A percentile compares a stretch with the other conserved stretches of the same genome.
Evolutionary conservation across 2,113 vertebrate species (phyloP).

Genomic region (Atlantisia rogersi): DNA sequence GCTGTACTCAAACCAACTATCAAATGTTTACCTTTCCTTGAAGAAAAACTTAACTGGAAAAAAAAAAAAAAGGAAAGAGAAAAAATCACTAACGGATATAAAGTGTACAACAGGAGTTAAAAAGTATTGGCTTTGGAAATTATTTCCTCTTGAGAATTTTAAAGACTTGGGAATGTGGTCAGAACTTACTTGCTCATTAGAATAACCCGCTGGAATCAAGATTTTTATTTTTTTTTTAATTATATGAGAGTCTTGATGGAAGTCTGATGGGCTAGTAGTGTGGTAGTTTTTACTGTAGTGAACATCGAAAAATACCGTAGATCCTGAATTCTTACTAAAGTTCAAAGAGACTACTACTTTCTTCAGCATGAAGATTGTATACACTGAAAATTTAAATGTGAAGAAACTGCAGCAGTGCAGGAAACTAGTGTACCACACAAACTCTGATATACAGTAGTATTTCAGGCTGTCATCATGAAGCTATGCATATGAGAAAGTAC

Average conservation of each 20-base stretch:
- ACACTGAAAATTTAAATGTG: neutral
- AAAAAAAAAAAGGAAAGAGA: neutral
- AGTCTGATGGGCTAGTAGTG: neutral
- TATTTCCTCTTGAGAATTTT: neutral
- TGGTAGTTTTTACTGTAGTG: neutral
- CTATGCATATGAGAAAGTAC: neutral
- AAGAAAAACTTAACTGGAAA: neutral
- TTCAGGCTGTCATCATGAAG: neutral
- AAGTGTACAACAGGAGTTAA: neutral
- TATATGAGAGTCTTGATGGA: neutral
- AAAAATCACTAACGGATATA: neutral
- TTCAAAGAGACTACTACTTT: neutral
- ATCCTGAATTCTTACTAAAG: neutral
- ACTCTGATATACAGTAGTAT: neutral
- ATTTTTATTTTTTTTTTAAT: neutral
- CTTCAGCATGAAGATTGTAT: neutral
- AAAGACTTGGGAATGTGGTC: neutral
- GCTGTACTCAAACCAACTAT: neutral
- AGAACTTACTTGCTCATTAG: neutral
- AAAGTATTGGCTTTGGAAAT: neutral
- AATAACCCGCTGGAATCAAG: neutral
- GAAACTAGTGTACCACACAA: neutral
- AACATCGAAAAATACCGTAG: too few relatives aligned
- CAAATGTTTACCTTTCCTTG: neutral
- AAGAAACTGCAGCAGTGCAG: neutral